Percentiles rank a stretch among this genome's conserved stretches.
Evolutionary conservation across 2,113 vertebrate species (phyloP).

Genomic region (Castor canadensis): DNA sequence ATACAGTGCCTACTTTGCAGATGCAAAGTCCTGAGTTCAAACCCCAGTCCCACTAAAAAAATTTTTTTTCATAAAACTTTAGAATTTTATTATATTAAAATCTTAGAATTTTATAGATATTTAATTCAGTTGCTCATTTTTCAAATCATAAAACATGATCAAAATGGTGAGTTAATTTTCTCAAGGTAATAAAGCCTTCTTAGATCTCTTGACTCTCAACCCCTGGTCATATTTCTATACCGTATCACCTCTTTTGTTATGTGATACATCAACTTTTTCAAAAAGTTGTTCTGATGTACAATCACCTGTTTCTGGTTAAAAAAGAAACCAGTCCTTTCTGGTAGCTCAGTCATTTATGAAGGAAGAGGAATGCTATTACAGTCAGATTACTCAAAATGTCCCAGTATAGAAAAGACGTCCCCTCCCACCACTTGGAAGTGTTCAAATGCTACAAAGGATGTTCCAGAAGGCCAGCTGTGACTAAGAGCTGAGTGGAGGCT

Average conservation of each 20-base stretch:
- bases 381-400: slow-evolving; percentile 10
- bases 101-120: not conserved
- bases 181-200: not conserved
- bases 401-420: not conserved
- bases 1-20: too few relatives aligned
- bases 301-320: not conserved
- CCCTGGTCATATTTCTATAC: not conserved
- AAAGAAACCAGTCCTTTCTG: not conserved
- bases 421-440: not conserved
- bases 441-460: slow-evolving; percentile 18
- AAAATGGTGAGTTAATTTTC: not conserved
- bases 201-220: not conserved
- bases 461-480: slow-evolving; percentile 59
- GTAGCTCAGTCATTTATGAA: not conserved
- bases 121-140: not conserved
- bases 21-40: too few relatives aligned
- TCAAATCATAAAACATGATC: not conserved
- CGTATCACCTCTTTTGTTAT: not conserved
- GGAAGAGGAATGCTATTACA: not conserved
- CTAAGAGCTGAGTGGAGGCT: slow-evolving; percentile 26
- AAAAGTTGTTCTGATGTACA: slow-evolving; percentile 18
- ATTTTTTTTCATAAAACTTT: too few relatives aligned
- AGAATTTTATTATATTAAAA: not conserved
- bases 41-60: too few relatives aligned
- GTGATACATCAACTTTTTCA: not conserved